These are phyloP conservation scores for Acrobasis repandana DNA, from an alignment of 2,888 invertebrate genomes.

Conservation along the genomic window DNA sequence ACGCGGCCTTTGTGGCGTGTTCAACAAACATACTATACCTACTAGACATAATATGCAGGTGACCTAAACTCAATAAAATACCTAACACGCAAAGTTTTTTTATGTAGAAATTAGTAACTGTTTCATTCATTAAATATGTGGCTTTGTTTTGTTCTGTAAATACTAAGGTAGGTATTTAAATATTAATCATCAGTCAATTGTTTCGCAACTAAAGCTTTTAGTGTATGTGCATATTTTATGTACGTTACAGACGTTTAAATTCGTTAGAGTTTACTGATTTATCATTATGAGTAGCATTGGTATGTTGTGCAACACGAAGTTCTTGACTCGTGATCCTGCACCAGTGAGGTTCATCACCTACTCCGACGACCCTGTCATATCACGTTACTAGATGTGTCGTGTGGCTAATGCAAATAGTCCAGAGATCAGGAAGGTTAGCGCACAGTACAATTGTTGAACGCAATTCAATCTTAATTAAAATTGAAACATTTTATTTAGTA, in stretches of 20 bases:
- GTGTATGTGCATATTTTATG: conserved; percentile 24
- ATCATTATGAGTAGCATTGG: too few relatives aligned
- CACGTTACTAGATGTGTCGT: conserved; percentile 9
- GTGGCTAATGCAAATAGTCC: conserved; percentile 45
- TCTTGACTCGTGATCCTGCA: conserved; percentile 31
- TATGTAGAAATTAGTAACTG: background rate
- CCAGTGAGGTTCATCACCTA: conserved; percentile 19
- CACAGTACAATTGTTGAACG: background rate
- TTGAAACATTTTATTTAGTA: too few relatives aligned
- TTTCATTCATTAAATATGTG: background rate
- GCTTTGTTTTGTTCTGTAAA: background rate
- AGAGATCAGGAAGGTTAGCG: conserved; percentile 42
- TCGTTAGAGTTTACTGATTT: conserved; percentile 12
- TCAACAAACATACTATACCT: too few relatives aligned
- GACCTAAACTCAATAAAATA: too few relatives aligned
- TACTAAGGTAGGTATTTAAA: conserved; percentile 6
- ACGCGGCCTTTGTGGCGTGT: too few relatives aligned
- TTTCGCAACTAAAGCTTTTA: conserved; percentile 25
- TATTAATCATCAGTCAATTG: conserved; percentile 24
- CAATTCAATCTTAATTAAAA: too few relatives aligned
- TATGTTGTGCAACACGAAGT: conserved; percentile 22
- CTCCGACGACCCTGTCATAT: conserved; percentile 20
- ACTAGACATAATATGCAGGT: too few relatives aligned
- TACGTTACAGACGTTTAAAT: conserved; percentile 13
- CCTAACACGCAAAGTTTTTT: too few relatives aligned